A percentile compares a stretch with the other conserved stretches of the same genome.
Evolutionary conservation across 2,797 vertebrate genomes (phyloP).

Genomic region (Choloepus didactylus): DNA sequence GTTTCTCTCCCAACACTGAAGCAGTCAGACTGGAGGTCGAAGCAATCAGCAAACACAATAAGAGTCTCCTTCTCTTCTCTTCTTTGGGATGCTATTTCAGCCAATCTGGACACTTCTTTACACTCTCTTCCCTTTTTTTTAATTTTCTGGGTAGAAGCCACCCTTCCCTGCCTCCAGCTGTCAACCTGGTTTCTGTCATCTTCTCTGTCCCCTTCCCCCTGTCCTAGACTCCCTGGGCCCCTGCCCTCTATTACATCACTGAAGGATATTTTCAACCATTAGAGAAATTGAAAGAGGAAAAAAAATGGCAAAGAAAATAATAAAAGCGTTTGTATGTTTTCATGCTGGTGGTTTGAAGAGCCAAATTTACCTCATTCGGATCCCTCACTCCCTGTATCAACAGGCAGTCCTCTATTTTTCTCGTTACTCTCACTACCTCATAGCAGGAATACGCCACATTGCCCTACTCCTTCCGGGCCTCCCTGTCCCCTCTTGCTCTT

Average conservation of each 20-base stretch:
- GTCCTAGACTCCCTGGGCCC: conserved; percentile 49
- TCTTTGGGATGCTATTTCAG: conserved; percentile 89
- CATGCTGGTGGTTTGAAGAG: conserved; percentile 90
- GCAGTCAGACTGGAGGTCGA: conserved; percentile 90
- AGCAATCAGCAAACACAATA: conserved; percentile 89
- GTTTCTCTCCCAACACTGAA: conserved; percentile 88
- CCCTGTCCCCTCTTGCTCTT: conserved; percentile 29
- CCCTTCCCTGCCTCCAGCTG: conserved; percentile 81
- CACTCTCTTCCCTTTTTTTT: conserved; percentile 89
- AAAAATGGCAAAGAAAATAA: conserved; percentile 78
- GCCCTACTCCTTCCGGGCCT: conserved; percentile 36
- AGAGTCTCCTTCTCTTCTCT: conserved; percentile 90
- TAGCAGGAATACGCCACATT: conserved; percentile 76
- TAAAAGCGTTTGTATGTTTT: conserved; percentile 90
- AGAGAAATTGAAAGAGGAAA: conserved; percentile 89
- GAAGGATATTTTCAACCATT: conserved; percentile 91
- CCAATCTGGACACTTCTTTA: conserved; percentile 92
- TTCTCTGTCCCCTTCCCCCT: conserved; percentile 55
- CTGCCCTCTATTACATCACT: conserved; percentile 77
- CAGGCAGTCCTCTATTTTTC: conserved; percentile 86
- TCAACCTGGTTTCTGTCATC: conserved; percentile 77
- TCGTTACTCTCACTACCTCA: conserved; percentile 92
- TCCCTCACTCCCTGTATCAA: conserved; percentile 80
- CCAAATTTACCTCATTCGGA: conserved; percentile 88
- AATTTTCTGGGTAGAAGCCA: conserved; percentile 91